Conservation (phyloP, 2,113 vertebrate genomes). For the Sarotherodon lohbergeri region DNA sequence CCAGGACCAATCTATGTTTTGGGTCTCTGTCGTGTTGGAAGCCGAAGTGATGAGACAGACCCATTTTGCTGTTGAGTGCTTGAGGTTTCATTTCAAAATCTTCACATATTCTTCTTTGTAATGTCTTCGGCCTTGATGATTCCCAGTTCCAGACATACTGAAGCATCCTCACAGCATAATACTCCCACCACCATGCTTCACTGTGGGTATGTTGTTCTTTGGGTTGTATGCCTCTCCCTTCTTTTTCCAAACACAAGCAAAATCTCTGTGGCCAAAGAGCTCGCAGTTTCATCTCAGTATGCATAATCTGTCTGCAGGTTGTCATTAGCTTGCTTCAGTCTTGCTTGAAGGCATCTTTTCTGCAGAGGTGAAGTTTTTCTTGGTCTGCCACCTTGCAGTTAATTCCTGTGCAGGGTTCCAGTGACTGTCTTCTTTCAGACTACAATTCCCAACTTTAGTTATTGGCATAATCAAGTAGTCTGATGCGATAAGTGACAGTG, state of each 20-base stretch:
- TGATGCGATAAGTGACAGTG: neutral
- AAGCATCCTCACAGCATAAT: neutral
- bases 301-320: neutral
- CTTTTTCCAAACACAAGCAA: neutral
- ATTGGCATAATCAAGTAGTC: neutral
- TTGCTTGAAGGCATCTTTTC: neutral
- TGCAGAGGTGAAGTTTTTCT: neutral
- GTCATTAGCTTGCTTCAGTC: neutral
- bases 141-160: neutral
- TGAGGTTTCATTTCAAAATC: neutral
- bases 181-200: neutral
- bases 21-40: fast-evolving
- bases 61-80: neutral
- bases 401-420: neutral
- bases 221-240: neutral
- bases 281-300: neutral
- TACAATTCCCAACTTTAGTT: neutral
- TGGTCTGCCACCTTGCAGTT: neutral
- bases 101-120: neutral
- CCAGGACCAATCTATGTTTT: neutral
- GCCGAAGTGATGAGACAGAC: neutral
- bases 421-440: neutral
- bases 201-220: neutral
- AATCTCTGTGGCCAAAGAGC: no score
- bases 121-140: neutral